Conservation (phyloP, 2,797 vertebrate species). For the Hipposideros larvatus region DNA sequence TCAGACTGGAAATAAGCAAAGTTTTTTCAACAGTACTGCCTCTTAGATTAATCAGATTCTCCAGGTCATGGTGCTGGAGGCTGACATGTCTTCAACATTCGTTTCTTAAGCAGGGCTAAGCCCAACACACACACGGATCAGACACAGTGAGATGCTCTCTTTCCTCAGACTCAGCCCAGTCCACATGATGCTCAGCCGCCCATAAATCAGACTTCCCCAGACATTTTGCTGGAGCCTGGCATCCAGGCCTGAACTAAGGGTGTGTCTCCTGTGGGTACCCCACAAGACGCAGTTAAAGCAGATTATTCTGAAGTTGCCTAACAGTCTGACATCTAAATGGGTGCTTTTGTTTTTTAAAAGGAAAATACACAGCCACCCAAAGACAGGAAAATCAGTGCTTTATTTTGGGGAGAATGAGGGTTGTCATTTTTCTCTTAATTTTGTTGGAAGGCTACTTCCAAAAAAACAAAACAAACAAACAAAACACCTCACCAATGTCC, state of each 20-base stretch:
- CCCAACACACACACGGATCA: not conserved
- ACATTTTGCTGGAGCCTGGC: not conserved
- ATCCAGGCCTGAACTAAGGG: not conserved
- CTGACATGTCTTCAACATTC: not conserved
- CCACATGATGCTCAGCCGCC: not conserved
- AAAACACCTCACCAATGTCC: not conserved
- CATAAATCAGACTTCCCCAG: not conserved
- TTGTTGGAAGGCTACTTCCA: not conserved
- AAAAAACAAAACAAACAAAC: not conserved
- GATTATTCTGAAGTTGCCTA: not conserved
- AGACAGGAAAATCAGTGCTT: constrained; percentile 12
- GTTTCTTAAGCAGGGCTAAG: not conserved
- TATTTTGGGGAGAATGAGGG: not conserved
- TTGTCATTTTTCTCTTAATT: not conserved
- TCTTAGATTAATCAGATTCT: not conserved
- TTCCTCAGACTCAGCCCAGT: not conserved
- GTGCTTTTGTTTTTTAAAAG: not conserved
- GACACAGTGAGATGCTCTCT: not conserved
- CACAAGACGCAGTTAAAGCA: not conserved
- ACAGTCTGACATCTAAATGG: constrained; percentile 48
- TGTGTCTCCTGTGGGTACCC: not conserved
- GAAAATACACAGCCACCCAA: not conserved
- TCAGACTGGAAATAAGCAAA: not conserved
- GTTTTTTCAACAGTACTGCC: not conserved
- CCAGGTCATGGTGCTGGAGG: not conserved